These are phyloP conservation scores for Saccostrea cuccullata DNA, from an alignment of 1,140 invertebrate species.

Conservation along the genomic window DNA sequence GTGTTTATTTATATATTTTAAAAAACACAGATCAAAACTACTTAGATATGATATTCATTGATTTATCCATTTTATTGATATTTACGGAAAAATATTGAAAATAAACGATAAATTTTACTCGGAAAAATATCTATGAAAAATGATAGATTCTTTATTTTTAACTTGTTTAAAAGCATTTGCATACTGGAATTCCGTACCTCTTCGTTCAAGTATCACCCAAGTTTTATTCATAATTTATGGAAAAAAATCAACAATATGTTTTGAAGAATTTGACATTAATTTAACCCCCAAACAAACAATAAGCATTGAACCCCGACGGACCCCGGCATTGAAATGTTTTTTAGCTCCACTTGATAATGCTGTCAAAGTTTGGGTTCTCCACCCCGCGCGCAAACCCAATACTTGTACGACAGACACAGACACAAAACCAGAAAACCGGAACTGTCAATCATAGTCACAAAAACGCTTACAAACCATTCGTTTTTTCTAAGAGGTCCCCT, in stretches of 20 bases:
- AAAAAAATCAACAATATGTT: constrained; percentile 22
- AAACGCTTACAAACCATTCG: background rate
- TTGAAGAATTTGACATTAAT: constrained; percentile 35
- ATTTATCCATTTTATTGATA: too few species aligned
- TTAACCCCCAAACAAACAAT: constrained; percentile 35
- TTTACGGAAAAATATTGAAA: too few species aligned
- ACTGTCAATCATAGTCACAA: constrained; percentile 32
- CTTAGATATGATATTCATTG: too few species aligned
- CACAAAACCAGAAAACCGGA: constrained; percentile 33
- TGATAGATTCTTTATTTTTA: background rate
- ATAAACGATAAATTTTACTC: too few species aligned
- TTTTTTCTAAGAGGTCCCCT: background rate
- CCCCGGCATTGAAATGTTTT: background rate
- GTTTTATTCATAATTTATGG: constrained; percentile 6
- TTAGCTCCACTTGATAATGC: constrained; percentile 33
- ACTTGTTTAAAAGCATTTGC: background rate
- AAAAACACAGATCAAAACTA: too few species aligned
- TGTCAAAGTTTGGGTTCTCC: constrained; percentile 19
- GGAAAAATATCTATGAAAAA: too few species aligned
- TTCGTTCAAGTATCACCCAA: constrained; percentile 1
- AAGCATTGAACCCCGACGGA: background rate
- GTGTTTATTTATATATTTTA: too few species aligned
- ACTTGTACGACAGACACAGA: constrained; percentile 17
- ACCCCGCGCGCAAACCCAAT: constrained; percentile 9
- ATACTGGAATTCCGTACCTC: background rate